Percentiles rank a stretch among this genome's conserved stretches.
Evolutionary conservation across 2,113 vertebrate species (phyloP).

Genomic region (Ptyas mucosa): DNA sequence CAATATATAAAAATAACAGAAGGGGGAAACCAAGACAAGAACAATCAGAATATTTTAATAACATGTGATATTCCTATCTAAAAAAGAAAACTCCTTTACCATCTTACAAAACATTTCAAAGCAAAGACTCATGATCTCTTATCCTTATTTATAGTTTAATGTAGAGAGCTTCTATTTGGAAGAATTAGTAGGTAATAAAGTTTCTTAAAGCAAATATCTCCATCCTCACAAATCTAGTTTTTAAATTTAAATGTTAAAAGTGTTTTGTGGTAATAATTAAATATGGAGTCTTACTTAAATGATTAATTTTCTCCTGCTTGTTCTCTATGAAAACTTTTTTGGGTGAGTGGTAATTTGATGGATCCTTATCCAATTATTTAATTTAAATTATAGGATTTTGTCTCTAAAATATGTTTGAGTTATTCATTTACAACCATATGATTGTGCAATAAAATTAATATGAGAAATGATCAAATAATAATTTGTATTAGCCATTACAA

Average conservation of each 20-base stretch:
- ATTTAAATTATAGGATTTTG: not conserved
- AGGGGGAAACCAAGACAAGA: not conserved
- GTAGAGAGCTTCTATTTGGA: not conserved
- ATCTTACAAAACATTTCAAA: not conserved
- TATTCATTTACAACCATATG: not conserved
- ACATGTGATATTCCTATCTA: not conserved
- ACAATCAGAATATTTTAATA: not conserved
- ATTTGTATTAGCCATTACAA: not conserved
- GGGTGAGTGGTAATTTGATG: not conserved
- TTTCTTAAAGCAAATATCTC: not conserved
- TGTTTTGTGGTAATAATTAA: not conserved
- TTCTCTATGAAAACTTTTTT: not conserved
- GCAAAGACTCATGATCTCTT: not conserved
- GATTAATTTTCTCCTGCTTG: not conserved
- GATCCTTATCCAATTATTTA: not conserved
- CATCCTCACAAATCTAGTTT: not conserved
- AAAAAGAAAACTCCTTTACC: not conserved
- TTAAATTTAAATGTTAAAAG: not conserved
- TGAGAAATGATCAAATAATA: not conserved
- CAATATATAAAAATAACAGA: not conserved
- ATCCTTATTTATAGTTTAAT: not conserved
- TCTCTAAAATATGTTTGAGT: not conserved
- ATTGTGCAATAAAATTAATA: not conserved
- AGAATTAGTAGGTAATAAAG: not conserved
- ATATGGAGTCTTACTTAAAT: not conserved